Base-by-base conservation (phyloP, 2,888 invertebrate species). In the Toxonevra muliebris region DNA sequence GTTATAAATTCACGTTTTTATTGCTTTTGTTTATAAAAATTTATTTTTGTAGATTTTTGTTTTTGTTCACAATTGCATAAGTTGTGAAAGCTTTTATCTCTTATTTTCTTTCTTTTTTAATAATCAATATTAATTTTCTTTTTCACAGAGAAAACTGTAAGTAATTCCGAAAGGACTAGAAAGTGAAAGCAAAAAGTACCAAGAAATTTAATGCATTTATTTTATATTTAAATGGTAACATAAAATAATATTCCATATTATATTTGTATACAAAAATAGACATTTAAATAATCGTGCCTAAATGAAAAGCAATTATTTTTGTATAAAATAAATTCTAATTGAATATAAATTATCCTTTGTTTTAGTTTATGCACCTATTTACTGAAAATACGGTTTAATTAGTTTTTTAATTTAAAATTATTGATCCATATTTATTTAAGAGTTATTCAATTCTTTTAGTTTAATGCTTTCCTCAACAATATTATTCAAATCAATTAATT, bases 401-500 rank as follows among this genome's bases (percentile, higher is more conserved):
- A 30, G 7, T 30, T 4, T 30, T 7, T 30, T 30, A 30, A 4
- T 4, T 30, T 30, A 30, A 30, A 30, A 30, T 30, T 30, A 30
- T 30, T 4, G 2, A 30, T 30, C 30, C 30, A 30, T 30, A 30
- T 30, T 30, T 30, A 2, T 30, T 30, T 30, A 7, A 30, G 30
- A 7, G 30, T 11, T 11, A 2, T 64, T 53, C 9, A 48, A 43
- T 67, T 82, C 80, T 77, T 80, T 87, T n/a, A 76, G 80, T 77
- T 86, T 88, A 48, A 85, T 87, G 82, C 90, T 90, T 74, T 89
- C 88, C 75, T 89, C 89, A 61, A 91, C 90, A 78, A 91, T 87
- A 73, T 85, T 86, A 73, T 88, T 85, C 75, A 92, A 85, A 71
- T 90, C 89, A 63, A 86, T 82, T 73, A 91, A 86, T 79, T 89